These are phyloP conservation scores for Oxygymnocypris stewartii DNA, from an alignment of 2,113 vertebrate species.

Conservation along the genomic window DNA sequence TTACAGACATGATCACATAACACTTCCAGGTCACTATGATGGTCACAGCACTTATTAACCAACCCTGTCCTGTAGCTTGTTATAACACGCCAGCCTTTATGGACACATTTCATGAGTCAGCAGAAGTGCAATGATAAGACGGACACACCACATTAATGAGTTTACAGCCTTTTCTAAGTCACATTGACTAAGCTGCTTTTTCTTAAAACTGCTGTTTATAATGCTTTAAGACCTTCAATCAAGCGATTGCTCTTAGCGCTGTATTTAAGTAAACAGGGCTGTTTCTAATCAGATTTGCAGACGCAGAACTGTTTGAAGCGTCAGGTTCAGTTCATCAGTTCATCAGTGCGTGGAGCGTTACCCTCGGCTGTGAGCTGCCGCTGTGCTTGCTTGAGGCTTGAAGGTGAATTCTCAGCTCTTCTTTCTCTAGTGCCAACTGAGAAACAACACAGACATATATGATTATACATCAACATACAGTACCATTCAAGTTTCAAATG, in stretches of 20 bases:
- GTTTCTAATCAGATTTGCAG: not conserved
- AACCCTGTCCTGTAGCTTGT: not conserved
- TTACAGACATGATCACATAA: not conserved
- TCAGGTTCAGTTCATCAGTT: not conserved
- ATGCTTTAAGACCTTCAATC: not conserved
- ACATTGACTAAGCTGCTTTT: conserved; percentile 28
- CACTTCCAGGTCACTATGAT: not conserved
- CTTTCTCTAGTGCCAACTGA: conserved; percentile 94
- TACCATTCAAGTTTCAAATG: too few species aligned
- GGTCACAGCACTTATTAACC: conserved; percentile 11
- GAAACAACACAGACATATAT: not conserved
- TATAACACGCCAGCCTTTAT: not conserved
- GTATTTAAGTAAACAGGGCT: not conserved
- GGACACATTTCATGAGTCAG: not conserved
- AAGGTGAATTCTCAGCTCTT: conserved; percentile 93
- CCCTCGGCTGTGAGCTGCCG: conserved; percentile 94
- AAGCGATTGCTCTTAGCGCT: not conserved
- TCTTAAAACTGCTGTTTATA: not conserved
- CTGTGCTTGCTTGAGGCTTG: conserved; percentile 95
- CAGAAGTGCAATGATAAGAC: not conserved
- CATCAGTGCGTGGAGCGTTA: conserved; percentile 57
- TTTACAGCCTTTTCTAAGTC: not conserved
- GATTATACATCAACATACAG: not conserved
- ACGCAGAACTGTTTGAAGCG: not conserved
- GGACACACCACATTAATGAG: not conserved